Evolutionary conservation across 92 coral and sea anemone species (phyloP), one percentile per base, ranked within the genome.

Genomic region (Zoanthus sansibaricus): DNA sequence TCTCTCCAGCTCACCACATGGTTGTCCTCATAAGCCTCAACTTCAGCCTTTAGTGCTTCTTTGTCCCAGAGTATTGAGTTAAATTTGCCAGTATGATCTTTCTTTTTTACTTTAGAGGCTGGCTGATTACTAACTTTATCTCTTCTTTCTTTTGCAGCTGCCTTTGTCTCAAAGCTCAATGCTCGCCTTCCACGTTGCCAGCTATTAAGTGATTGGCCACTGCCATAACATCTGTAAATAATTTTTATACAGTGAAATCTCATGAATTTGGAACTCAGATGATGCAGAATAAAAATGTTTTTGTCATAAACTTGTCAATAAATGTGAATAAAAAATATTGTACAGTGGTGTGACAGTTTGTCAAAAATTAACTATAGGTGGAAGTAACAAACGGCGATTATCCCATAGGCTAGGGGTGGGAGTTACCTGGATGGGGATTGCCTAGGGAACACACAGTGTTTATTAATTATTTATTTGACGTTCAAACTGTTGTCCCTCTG

Each of bases 31-130:
- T 87, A 90, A 9, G 58, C 5, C 54, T 87, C 77, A 3, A 90
- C 87, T 67, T 90, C 93, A 52, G 78, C 84, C 71, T 61, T 82
- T 9, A 87, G 62, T 46, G 86, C 83, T 31, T 79, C 83, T 87
- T 82, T 91, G 18, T 87, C 91, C 90, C 90, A 90, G 8, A 18
- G 30, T 55, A 87, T 74, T 3, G 0, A 3, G 6, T 82, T 80
- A 7, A 91, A 31, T 20, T 87, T 82, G 13, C 88, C 93, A 87
- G 51, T 77, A 59, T 87, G 91, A 13, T 83, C 83, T 30, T 72
- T 76, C 73, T 66, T 25, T 68, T 49, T 85, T 47, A 15, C 80
- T 66, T 18, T 66, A 18, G 11, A 25, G 33, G 30, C 16, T 56
- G 37, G 56, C 37, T 5, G 42, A 33, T 47, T 3, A 52, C 71